Evolutionary conservation across 2,888 invertebrate species (phyloP), one percentile per base, ranked within the genome.

Genomic region (Coenonympha arcania): DNA sequence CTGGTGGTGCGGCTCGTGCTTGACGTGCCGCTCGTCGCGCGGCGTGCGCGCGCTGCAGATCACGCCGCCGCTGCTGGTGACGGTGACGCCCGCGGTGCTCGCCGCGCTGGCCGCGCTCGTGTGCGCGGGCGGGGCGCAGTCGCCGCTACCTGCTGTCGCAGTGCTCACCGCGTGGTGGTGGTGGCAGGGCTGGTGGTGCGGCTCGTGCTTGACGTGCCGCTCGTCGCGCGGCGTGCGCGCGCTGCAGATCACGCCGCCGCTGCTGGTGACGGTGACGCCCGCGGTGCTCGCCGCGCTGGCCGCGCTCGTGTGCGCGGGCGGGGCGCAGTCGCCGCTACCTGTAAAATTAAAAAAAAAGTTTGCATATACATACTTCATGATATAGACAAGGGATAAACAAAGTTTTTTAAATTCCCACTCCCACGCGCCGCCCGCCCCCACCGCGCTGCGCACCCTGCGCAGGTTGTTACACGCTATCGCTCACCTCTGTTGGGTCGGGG

Each of bases 141-240:
- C 71, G 44, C 69, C 52, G 76, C 77, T 60, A 84, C 83, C 50
- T n/a, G n/a, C n/a, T n/a, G n/a, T n/a, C n/a, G n/a, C n/a, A n/a
- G n/a, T n/a, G n/a, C n/a, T n/a, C n/a, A n/a, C n/a, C 47, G 48
- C 60, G 16, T 66, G 61, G 31, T 60, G 61, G 34, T 62, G 67
- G 47, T 66, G 63, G 54, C 64, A 56, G 44, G 67, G 59, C 55
- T 67, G 68, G 55, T 59, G 59, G 37, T 73, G 76, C 55, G 78
- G 76, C 63, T 85, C 79, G 63, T 84, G 80, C 66, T 88, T 88
- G 36, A n/a, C n/a, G n/a, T n/a, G n/a, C n/a, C n/a, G n/a, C n/a
- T n/a, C n/a, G n/a, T n/a, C n/a, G n/a, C n/a, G n/a, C n/a, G n/a
- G n/a, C n/a, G n/a, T n/a, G n/a, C n/a, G n/a, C n/a, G n/a, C n/a